phyloP scores from a whole-genome alignment of 2,113 vertebrate species.

The Synchiropus splendidus region DNA sequence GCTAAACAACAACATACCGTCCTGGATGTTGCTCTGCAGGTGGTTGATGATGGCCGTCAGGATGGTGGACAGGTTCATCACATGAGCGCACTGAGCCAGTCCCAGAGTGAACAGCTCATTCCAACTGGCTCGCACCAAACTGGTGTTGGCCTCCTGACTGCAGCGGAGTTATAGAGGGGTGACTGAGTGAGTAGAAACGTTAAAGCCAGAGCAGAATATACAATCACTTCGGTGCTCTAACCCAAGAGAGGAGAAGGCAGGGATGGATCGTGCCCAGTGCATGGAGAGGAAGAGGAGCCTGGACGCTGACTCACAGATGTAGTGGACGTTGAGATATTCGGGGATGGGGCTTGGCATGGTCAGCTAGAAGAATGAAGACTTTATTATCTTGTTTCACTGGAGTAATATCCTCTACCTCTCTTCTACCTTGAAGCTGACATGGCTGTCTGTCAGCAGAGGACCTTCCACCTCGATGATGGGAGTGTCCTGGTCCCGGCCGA shows the following conservation, averaged over 20 bases:
- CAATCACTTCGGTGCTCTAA: conserved; percentile 57
- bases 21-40: conserved; percentile 91
- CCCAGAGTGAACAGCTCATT: conserved; percentile 97
- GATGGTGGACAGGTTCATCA: conserved; percentile 97
- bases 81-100: conserved; percentile 89
- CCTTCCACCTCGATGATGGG: conserved; percentile 98
- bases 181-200: background rate
- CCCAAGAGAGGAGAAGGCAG: conserved; percentile 95
- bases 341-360: conserved; percentile 98
- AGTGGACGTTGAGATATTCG: conserved; percentile 96
- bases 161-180: conserved; percentile 3
- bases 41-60: conserved; percentile 94
- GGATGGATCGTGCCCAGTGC: conserved; percentile 98
- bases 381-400: no score
- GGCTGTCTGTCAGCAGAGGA: conserved; percentile 92
- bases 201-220: background rate
- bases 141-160: conserved; percentile 94
- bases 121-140: conserved; percentile 92
- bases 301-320: conserved; percentile 97
- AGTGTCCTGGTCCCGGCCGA: conserved; percentile 91
- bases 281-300: conserved; percentile 97
- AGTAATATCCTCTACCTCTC: no score
- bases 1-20: conserved; percentile 68
- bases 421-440: conserved; percentile 89
- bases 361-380: conserved; percentile 64